Base-by-base conservation (phyloP, 2,888 invertebrate species). In the Agrochola lychnidis region DNA sequence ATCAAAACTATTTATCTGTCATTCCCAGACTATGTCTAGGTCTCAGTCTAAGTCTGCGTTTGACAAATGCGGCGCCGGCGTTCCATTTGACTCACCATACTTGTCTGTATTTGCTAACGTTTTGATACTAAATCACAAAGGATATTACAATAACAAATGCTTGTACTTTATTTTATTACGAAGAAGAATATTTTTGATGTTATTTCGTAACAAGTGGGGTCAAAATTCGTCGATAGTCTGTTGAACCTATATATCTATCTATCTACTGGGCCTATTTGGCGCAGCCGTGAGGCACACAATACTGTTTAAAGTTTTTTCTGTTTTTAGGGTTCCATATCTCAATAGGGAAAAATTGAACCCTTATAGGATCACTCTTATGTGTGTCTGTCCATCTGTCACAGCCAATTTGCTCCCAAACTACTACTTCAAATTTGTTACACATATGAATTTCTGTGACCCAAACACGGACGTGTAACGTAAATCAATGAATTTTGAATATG, bases 61-160 rank as follows among this genome's bases (percentile, higher is more conserved):
- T 92, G 92, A 93, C 89, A 87, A 91, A 93, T 93, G 91, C 90
- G 93, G 92, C 93, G 93, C 91, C 93, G 63, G 68, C 74, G 45
- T 85, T 76, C 82, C 4, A 56, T 73, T 89, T 89, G 89, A 85
- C 76, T 90, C 86, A 86, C 83, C 79, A 82, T 75, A 59, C 76
- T 75, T 69, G 82, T 81, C 75, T 85, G 79, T 82, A 51, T 67
- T 82, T 75, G 79, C 71, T 73, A 81, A 77, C 73, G 67, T 74
- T 78, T 61, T 68, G 78, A 57, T 40, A 69, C 68, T 85, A 85
- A 82, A 85, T 85, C 80, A 83, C 56, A 16, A 64, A 61, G 19
- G 68, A 85, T 76, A 84, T 82, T 71, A 71, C 61, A 73, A 66
- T 84, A 78, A 73, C 57, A 82, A 83, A 82, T 70, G 76, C 45